Base-by-base conservation (phyloP, 2,888 invertebrate species). In the Cheilosia impressa region DNA sequence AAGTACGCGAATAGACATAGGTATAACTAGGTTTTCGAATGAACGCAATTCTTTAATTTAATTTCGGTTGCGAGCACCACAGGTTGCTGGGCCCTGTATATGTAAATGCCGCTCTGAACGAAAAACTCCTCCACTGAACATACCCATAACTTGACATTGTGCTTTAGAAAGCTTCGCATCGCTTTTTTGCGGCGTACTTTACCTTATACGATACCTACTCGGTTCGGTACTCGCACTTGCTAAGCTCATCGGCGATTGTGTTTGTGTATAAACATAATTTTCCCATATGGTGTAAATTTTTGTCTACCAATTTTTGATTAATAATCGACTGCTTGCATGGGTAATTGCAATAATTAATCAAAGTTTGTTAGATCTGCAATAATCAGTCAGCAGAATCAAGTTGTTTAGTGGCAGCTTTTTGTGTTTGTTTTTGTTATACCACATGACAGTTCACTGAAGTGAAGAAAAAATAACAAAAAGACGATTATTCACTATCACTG, bases 221-320 rank as follows among this genome's bases (percentile, higher is more conserved):
- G 10, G 17, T 45, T 31, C 31, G 9, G 31, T 31, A 31, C 31
- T 31, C 31, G 27, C 27, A 45, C 10, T 17, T 63, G 13, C 34
- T 57, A 17, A 2, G n/a, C 24, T 53, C n/a, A n/a, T 57, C 34
- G n/a, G 27, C 22, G 5, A n/a, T 57, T 57, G 55, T 69, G 22
- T 34, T 57, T 57, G 55, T 69, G 22, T 34, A 47, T 69, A 69
- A 69, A 69, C 69, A 69, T 69, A 66, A 13, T n/a, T 41, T 22
- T 17, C n/a, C 53, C 66, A 66, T 53, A 66, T 53, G 66, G 43
- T 53, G 41, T 41, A 66, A 19, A 27, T 27, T 19, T 45, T 27
- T 17, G 4, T 27, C n/a, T 27, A 27, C 1, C 10, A 24, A 17
- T 45, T 45, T 24, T 10, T 63, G 31, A 63, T 62, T 43, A 5